phyloP scores from a whole-genome alignment of 2,888 invertebrate species.

The Xestia sexstrigata region DNA sequence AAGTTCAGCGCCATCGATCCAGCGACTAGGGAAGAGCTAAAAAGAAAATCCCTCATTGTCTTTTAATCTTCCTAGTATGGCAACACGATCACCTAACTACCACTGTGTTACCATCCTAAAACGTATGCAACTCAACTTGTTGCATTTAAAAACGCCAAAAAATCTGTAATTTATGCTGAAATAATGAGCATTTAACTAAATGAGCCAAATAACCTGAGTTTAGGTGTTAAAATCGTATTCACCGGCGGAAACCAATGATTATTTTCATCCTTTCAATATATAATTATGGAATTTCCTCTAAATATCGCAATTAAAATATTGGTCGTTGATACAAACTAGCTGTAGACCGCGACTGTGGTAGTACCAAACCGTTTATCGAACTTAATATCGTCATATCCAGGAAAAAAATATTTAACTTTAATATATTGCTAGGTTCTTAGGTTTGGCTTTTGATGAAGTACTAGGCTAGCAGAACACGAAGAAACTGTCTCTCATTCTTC shows the following conservation, averaged over 20 bases:
- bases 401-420: not conserved
- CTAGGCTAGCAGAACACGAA: not conserved
- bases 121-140: constrained; percentile 21
- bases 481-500: not conserved
- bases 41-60: too few relatives aligned
- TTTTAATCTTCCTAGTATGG: not conserved
- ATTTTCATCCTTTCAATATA: constrained; percentile 40
- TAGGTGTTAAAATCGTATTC: constrained; percentile 42
- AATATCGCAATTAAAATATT: constrained; percentile 34
- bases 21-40: too few relatives aligned
- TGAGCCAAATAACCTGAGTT: constrained; percentile 39
- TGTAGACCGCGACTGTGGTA: not conserved
- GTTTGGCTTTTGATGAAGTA: not conserved
- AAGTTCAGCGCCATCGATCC: too few relatives aligned
- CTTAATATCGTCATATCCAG: not conserved
- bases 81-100: constrained; percentile 9
- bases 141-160: constrained; percentile 41
- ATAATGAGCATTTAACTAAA: constrained; percentile 56
- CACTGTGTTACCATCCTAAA: constrained; percentile 4
- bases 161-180: constrained; percentile 53
- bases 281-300: constrained; percentile 57
- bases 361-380: not conserved
- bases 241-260: constrained; percentile 49
- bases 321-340: constrained; percentile 15
- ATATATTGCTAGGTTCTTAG: not conserved